Conservation (phyloP, 1,140 invertebrate species). For the Hypothenemus hampei region DNA sequence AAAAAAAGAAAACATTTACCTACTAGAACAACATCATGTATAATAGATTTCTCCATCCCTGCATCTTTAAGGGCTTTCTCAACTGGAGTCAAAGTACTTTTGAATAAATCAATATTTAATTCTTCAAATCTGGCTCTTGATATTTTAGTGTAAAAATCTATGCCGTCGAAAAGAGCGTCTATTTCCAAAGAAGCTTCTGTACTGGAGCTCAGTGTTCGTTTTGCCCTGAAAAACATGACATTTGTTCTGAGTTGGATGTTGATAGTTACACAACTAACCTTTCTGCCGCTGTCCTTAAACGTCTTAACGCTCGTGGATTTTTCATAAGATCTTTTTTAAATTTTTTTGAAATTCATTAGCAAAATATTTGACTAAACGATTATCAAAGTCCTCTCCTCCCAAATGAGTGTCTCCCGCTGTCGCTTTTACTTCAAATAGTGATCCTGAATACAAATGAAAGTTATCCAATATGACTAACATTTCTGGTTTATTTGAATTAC, state of each 20-base stretch:
- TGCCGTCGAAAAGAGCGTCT: slow-evolving; percentile 69
- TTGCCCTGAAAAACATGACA: slow-evolving; percentile 61
- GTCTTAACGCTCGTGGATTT: slow-evolving; percentile 53
- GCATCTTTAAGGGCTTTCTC: slow-evolving; percentile 70
- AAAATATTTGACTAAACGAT: slow-evolving; percentile 65
- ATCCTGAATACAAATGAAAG: too few relatives aligned
- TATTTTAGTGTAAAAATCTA: slow-evolving; percentile 59
- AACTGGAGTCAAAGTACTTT: slow-evolving; percentile 55
- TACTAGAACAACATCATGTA: slow-evolving; percentile 75
- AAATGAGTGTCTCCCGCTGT: slow-evolving; percentile 60
- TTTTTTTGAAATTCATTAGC: slow-evolving; percentile 51
- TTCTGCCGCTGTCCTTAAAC: slow-evolving; percentile 75
- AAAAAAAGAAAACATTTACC: slow-evolving; percentile 35
- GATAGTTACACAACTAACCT: slow-evolving; percentile 34
- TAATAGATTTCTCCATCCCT: slow-evolving; percentile 63
- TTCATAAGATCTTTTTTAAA: slow-evolving; percentile 49
- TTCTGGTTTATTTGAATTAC: too few relatives aligned
- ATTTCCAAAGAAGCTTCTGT: slow-evolving; percentile 70
- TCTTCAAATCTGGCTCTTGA: slow-evolving; percentile 61
- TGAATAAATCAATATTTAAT: slow-evolving; percentile 57
- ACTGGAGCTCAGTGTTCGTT: slow-evolving; percentile 70
- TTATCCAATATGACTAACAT: too few relatives aligned
- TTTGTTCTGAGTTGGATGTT: too few relatives aligned
- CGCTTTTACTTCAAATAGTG: slow-evolving; percentile 61
- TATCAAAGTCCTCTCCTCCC: slow-evolving; percentile 56